These are phyloP conservation scores for Medauroidea extradentata DNA, from an alignment of 1,140 invertebrate species.

Conservation along the genomic window DNA sequence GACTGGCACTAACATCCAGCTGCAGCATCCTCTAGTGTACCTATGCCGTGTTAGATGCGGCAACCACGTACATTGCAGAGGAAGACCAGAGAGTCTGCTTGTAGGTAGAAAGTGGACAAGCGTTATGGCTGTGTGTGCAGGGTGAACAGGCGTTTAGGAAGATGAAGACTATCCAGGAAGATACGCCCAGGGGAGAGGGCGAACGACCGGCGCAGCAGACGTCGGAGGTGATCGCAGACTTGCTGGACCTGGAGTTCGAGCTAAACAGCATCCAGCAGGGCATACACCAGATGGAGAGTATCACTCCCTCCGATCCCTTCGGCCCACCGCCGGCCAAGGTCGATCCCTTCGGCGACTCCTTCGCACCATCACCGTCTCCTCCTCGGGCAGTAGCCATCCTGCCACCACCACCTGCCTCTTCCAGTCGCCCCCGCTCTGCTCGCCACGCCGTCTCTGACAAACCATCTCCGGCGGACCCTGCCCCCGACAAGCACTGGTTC, in stretches of 20 bases:
- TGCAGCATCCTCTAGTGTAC: no score
- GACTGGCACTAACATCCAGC: no score
- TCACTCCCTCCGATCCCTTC: slow-evolving; percentile 67
- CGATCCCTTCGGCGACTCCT: slow-evolving; percentile 64
- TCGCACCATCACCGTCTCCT: slow-evolving; percentile 44
- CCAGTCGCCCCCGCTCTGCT: no score
- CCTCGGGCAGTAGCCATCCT: slow-evolving; percentile 36
- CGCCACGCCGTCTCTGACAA: not conserved
- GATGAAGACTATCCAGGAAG: slow-evolving; percentile 16
- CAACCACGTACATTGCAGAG: no score
- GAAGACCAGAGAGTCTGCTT: no score
- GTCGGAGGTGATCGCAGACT: slow-evolving; percentile 63
- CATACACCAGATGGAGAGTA: slow-evolving; percentile 80
- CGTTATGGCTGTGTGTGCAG: no score
- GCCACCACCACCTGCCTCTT: slow-evolving; percentile 41
- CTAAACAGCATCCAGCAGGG: slow-evolving; percentile 83
- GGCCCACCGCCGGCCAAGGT: slow-evolving; percentile 45
- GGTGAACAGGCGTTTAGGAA: not conserved
- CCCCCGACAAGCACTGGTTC: slow-evolving; percentile 42
- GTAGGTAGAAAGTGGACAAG: no score
- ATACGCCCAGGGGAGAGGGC: slow-evolving; percentile 31
- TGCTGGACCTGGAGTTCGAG: slow-evolving; percentile 91
- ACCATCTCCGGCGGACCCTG: not conserved
- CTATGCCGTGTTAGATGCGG: no score
- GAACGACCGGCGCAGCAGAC: slow-evolving; percentile 30